Percentiles rank a stretch among this genome's conserved stretches.
phyloP scores from a whole-genome alignment of 2,113 vertebrate species.

The Mustela lutreola region DNA sequence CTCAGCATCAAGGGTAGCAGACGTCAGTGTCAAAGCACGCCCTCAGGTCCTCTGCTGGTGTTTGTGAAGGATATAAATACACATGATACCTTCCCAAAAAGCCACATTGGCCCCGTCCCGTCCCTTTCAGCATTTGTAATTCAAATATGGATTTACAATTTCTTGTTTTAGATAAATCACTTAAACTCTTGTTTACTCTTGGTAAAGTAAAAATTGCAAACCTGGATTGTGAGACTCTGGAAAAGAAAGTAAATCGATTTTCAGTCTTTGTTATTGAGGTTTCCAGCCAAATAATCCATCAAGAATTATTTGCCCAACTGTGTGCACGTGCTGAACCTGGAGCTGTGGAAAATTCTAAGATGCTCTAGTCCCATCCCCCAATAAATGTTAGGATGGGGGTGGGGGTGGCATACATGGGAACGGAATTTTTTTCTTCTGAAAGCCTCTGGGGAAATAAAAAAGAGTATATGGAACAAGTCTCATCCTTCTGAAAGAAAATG shows the following conservation, averaged over 20 bases:
- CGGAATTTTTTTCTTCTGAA: neutral
- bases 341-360: conserved; percentile 34
- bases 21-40: neutral
- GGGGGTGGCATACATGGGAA: neutral
- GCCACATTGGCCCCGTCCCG: neutral
- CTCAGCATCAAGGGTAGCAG: neutral
- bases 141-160: conserved; percentile 46
- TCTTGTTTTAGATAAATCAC: conserved; percentile 6
- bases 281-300: conserved; percentile 44
- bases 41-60: neutral
- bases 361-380: neutral
- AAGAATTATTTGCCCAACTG: neutral
- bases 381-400: neutral
- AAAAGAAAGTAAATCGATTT: conserved; percentile 63
- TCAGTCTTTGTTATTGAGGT: conserved; percentile 40
- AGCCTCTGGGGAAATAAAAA: neutral
- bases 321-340: neutral
- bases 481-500: neutral
- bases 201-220: conserved; percentile 45
- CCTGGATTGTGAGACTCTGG: conserved; percentile 12
- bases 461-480: neutral
- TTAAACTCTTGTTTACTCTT: conserved; percentile 37
- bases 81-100: conserved; percentile 5
- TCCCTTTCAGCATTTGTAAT: conserved; percentile 31
- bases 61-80: neutral